Conservation (phyloP, 2,113 vertebrate genomes). For the Bettongia penicillata region DNA sequence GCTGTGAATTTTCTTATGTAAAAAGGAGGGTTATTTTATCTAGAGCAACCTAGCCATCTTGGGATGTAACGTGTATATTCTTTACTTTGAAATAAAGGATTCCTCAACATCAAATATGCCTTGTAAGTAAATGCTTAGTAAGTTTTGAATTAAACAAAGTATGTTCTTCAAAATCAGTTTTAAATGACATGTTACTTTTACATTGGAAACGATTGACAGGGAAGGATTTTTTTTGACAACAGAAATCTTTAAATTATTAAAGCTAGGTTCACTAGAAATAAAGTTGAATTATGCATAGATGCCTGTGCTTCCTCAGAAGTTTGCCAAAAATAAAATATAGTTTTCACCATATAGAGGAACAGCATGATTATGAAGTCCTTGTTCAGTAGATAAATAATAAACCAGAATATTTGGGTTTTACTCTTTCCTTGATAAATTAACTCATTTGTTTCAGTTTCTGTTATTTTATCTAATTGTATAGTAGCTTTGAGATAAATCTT, state of each 20-base stretch:
- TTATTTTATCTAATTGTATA: neutral
- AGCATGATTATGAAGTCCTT: neutral
- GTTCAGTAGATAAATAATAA: neutral
- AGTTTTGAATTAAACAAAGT: neutral
- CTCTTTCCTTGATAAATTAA: neutral
- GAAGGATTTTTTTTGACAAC: slow-evolving; percentile 41
- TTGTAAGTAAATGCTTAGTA: neutral
- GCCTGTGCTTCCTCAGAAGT: slow-evolving; percentile 17
- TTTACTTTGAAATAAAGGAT: neutral
- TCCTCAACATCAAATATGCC: neutral
- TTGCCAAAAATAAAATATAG: slow-evolving; percentile 9
- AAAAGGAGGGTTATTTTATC: neutral
- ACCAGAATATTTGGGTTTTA: neutral
- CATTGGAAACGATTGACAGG: neutral
- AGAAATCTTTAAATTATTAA: neutral
- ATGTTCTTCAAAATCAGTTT: neutral
- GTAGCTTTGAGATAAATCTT: neutral
- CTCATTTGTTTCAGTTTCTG: neutral
- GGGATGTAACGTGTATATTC: neutral
- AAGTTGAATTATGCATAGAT: slow-evolving; percentile 14
- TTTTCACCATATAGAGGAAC: neutral
- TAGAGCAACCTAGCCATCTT: neutral
- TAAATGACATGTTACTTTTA: neutral
- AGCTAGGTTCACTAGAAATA: slow-evolving; percentile 1
- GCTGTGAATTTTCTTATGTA: neutral